Evolutionary conservation across 2,113 vertebrate genomes (phyloP), one percentile per base, ranked within the genome.

Genomic region (Panthera tigris): DNA sequence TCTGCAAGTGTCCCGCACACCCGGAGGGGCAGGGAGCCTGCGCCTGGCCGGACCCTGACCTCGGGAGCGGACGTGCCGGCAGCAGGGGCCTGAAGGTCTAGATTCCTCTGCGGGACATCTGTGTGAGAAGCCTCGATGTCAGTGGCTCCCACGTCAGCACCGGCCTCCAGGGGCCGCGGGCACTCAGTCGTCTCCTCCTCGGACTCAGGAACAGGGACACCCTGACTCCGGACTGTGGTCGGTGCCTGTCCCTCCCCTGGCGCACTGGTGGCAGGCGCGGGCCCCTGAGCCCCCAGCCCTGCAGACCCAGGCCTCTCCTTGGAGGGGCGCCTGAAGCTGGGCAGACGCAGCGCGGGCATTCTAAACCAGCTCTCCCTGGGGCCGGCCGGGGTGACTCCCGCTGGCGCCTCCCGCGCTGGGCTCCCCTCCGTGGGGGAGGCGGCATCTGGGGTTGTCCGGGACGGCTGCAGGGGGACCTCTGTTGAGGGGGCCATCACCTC

Each of bases 341-440:
- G 98, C 92, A 98, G 95, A 55, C 65, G 98, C 86, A 99, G 97
- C 71, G 94, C 98, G 68, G 99, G 98, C 97, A 98, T 97, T 96
- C 95, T 97, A 92, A 98, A 98, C 98, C 98, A 98, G 73, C 96
- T 96, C 10, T 98, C 98, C 0, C 96, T 98, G 0, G 85, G 65
- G 9, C 95, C 90, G 1, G 0, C 19, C 0, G 31, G 39, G 0
- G 7, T 5, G 8, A 71, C 96, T 57, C 76, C 86, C 23, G 3
- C 68, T 1, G 48, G 3, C 0, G 3, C 4, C 15, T 13, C 91
- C 27, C 71, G 55, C 83, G 6, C 71, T 1, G 48, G 63, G 82
- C 96, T 21, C 33, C 94, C 92, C 73, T 52, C 31, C 0, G 6
- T 0, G 29, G 80, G 12, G 65, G 61, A 25, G 7, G 73, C 79